These are phyloP conservation scores for Oophaga sylvatica DNA, from an alignment of 2,797 vertebrate genomes.

Conservation along the genomic window DNA sequence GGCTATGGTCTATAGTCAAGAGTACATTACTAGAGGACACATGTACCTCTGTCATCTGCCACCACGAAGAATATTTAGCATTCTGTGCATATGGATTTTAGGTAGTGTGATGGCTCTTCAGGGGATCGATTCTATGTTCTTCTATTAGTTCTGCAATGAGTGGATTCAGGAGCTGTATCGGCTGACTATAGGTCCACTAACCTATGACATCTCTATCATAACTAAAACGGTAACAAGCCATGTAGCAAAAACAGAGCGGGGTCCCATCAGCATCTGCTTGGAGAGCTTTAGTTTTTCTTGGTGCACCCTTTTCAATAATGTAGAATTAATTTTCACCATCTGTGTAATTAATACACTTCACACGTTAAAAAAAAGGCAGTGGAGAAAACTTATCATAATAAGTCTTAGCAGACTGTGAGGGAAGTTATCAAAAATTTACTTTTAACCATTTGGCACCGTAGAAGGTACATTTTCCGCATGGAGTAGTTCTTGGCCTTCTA, in stretches of 20 bases:
- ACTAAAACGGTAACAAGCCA: background rate
- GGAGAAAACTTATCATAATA: background rate
- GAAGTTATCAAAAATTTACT: background rate
- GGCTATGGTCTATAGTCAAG: background rate
- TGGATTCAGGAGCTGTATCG: background rate
- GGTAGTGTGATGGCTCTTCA: background rate
- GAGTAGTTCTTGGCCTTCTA: conserved; percentile 15
- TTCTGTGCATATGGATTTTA: background rate
- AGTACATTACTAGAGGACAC: background rate
- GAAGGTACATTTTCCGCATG: conserved; percentile 9
- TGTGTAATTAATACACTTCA: background rate
- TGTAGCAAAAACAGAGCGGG: background rate
- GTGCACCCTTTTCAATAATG: background rate
- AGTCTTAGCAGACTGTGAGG: background rate
- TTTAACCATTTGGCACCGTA: background rate
- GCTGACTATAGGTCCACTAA: background rate
- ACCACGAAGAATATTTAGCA: background rate
- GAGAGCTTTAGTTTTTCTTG: no score
- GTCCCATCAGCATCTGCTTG: no score
- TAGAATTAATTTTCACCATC: background rate
- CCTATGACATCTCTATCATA: background rate
- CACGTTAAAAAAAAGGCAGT: background rate
- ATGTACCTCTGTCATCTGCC: background rate
- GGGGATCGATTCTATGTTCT: background rate
- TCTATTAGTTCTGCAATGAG: background rate